These are phyloP conservation scores for Cyclophora albipunctata DNA, from an alignment of 2,888 invertebrate species.

Conservation along the genomic window DNA sequence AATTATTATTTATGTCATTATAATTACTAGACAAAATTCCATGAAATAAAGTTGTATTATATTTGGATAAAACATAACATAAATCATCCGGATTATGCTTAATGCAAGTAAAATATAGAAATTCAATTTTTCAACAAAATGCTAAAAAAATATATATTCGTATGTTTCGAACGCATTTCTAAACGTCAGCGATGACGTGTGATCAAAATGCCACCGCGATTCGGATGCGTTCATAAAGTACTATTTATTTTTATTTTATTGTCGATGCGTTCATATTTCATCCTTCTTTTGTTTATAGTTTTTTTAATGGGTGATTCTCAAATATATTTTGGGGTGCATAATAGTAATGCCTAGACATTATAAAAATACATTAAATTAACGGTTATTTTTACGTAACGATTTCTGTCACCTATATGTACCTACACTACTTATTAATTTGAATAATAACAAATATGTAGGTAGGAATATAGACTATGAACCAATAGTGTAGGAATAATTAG, in stretches of 20 bases:
- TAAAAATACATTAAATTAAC: no score
- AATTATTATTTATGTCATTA: background rate
- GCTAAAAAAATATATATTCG: background rate
- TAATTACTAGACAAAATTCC: background rate
- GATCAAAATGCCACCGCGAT: slow-evolving; percentile 9
- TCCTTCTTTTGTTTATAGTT: background rate
- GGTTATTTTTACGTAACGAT: no score
- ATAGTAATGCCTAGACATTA: no score
- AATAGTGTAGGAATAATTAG: no score
- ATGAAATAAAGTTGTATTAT: no score
- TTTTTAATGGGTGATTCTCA: no score
- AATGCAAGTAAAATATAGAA: background rate
- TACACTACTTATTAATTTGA: no score
- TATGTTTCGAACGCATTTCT: slow-evolving; percentile 33
- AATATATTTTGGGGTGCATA: no score
- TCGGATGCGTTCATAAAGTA: slow-evolving; percentile 30
- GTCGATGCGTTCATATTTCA: slow-evolving; percentile 2
- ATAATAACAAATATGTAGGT: no score
- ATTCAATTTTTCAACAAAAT: background rate
- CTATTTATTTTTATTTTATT: background rate
- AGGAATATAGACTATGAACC: no score
- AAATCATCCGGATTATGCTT: background rate
- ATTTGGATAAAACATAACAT: background rate
- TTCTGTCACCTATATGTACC: no score
- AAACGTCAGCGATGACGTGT: slow-evolving; percentile 63